Percentiles rank a stretch among this genome's conserved stretches.
Evolutionary conservation across 2,113 vertebrate genomes (phyloP).

Genomic region (Taurulus bubalis): DNA sequence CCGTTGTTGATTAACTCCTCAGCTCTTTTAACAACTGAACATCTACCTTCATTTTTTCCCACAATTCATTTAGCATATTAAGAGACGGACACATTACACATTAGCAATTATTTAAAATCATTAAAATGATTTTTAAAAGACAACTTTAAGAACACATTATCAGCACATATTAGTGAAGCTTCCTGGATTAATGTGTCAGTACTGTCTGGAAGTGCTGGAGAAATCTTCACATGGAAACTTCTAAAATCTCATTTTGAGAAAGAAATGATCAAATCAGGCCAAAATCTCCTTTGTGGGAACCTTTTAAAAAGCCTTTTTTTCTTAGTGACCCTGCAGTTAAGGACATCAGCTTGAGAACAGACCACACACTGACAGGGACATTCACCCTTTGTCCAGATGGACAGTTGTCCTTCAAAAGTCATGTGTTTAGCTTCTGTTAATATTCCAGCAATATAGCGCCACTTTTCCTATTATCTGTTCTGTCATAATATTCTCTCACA

Average conservation of each 20-base stretch:
- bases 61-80: background rate
- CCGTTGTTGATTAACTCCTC: background rate
- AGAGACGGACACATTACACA: background rate
- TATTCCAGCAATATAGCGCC: slow-evolving; percentile 50
- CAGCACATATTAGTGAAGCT: background rate
- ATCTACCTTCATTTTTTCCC: background rate
- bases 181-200: slow-evolving; percentile 4
- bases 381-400: slow-evolving; percentile 72
- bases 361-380: slow-evolving; percentile 72
- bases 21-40: background rate
- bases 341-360: slow-evolving; percentile 67
- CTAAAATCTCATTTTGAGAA: slow-evolving; percentile 6
- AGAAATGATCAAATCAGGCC: background rate
- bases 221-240: background rate
- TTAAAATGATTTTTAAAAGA: background rate
- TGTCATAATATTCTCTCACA: slow-evolving; percentile 54
- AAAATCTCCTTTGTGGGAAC: background rate
- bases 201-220: background rate
- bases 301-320: slow-evolving; percentile 39
- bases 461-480: slow-evolving; percentile 51
- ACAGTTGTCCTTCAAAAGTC: slow-evolving; percentile 57
- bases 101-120: background rate
- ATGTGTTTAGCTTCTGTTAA: slow-evolving; percentile 67
- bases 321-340: slow-evolving; percentile 53
- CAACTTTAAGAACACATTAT: background rate